Evolutionary conservation across 2,888 invertebrate genomes (phyloP).

Genomic region (Dioctria linearis): DNA sequence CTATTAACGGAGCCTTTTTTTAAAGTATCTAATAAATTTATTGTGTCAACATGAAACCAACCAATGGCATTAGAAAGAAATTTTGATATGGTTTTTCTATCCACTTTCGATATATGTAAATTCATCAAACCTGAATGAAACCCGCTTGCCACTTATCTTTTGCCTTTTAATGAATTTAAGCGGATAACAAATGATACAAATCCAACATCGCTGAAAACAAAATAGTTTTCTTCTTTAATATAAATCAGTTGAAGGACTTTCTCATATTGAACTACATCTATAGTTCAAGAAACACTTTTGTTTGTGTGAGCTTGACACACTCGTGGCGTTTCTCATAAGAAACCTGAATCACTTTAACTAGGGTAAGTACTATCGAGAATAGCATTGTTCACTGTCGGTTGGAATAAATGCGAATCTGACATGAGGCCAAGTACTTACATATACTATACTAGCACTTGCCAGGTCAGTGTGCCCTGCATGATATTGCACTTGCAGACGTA

Average conservation of each 20-base stretch:
- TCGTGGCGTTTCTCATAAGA: background rate
- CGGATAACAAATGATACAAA: no score
- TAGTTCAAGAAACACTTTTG: background rate
- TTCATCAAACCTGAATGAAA: no score
- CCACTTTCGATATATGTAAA: no score
- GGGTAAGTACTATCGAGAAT: background rate
- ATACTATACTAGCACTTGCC: background rate
- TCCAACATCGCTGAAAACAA: no score
- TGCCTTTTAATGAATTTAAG: no score
- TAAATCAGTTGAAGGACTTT: background rate
- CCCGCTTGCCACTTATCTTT: no score
- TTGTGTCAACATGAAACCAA: no score
- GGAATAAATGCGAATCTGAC: background rate
- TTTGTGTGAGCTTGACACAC: background rate
- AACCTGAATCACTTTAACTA: constrained; percentile 11
- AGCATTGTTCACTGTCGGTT: constrained; percentile 9
- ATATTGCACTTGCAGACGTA: constrained; percentile 22
- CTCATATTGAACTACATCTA: background rate
- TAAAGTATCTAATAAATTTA: no score
- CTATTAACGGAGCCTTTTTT: no score
- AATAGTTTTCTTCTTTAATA: background rate
- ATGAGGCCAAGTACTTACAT: background rate
- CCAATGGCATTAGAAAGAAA: no score
- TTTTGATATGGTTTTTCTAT: no score
- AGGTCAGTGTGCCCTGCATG: constrained; percentile 16